A percentile compares a stretch with the other conserved stretches of the same genome.
phyloP scores from a whole-genome alignment of 2,113 vertebrate species.

The Phyllostomus hastatus region DNA sequence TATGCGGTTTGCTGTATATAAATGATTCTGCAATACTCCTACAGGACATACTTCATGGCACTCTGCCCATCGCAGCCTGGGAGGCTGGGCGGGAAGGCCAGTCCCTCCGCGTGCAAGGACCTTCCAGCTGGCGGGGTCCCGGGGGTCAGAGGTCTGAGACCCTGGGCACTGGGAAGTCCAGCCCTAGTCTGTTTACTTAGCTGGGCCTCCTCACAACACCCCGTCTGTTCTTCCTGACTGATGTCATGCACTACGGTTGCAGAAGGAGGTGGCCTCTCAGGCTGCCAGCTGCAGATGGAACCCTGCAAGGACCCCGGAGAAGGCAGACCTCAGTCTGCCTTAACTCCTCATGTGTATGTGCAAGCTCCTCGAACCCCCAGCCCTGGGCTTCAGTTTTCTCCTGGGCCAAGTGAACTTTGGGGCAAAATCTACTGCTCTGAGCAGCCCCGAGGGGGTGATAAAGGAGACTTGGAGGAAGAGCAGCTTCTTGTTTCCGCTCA shows the following conservation, averaged over 20 bases:
- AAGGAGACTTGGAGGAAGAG: background rate
- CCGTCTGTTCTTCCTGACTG: background rate
- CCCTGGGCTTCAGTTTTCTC: background rate
- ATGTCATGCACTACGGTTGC: background rate
- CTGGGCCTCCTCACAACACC: background rate
- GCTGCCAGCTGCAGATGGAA: too few relatives aligned
- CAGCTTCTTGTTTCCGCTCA: background rate
- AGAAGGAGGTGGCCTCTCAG: background rate
- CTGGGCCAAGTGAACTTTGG: background rate
- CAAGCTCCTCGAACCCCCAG: background rate
- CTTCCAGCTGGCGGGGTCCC: background rate
- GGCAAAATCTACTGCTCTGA: background rate
- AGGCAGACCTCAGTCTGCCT: background rate
- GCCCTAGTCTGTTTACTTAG: background rate
- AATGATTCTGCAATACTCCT: background rate
- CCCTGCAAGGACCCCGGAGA: background rate
- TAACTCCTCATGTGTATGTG: too few relatives aligned
- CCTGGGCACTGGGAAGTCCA: background rate
- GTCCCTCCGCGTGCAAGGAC: background rate
- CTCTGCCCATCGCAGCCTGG: background rate
- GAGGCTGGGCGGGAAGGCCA: background rate
- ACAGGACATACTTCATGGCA: background rate
- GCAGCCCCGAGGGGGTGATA: background rate
- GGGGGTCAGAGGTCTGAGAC: background rate
- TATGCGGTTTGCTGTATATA: background rate